phyloP scores from a whole-genome alignment of 2,888 invertebrate genomes.

The Drosophila dives region DNA sequence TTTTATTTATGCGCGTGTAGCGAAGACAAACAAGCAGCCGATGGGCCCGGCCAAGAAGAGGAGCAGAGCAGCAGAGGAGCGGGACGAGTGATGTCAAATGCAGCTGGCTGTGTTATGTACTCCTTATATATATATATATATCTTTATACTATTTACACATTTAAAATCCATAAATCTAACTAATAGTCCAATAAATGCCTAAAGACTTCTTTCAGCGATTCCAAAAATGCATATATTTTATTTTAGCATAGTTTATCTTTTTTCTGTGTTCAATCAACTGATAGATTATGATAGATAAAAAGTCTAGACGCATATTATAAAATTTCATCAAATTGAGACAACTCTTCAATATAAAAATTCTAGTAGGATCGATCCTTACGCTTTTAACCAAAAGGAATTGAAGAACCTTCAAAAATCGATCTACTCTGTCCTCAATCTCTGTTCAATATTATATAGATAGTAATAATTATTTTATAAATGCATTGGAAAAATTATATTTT shows the following conservation, averaged over 20 bases:
- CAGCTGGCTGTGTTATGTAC: constrained; percentile 15
- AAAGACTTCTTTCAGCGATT: not conserved
- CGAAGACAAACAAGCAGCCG: constrained; percentile 62
- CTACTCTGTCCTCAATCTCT: no score
- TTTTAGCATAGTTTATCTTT: not conserved
- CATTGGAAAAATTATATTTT: not conserved
- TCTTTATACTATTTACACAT: not conserved
- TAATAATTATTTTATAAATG: not conserved
- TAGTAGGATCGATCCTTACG: no score
- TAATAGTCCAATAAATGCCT: not conserved
- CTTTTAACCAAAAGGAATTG: no score
- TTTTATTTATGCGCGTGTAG: constrained; percentile 78
- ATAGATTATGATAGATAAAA: not conserved
- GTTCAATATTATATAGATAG: no score
- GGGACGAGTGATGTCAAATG: constrained; percentile 1
- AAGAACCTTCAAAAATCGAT: no score
- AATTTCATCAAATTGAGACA: no score
- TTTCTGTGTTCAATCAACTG: not conserved
- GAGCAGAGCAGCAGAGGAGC: not conserved
- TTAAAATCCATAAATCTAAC: constrained; percentile 5
- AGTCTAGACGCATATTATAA: not conserved
- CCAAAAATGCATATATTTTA: not conserved
- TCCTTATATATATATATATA: constrained; percentile 7
- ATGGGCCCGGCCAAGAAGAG: constrained; percentile 8
- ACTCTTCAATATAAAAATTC: no score